These are phyloP conservation scores for Falco berigora DNA, from an alignment of 2,797 vertebrate genomes.

Conservation along the genomic window DNA sequence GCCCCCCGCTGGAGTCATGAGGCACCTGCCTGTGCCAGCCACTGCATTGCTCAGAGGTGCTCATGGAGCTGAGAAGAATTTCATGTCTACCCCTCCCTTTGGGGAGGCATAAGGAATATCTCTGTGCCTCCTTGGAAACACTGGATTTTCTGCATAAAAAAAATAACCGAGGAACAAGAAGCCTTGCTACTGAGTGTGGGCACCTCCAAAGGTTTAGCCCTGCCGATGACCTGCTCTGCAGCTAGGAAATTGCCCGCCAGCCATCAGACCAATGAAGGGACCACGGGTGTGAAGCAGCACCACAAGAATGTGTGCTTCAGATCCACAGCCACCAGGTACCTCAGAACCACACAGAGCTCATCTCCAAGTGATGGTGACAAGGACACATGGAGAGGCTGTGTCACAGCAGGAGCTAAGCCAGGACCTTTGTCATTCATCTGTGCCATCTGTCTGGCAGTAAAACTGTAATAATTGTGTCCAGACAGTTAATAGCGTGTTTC, in stretches of 20 bases:
- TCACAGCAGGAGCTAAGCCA: not conserved
- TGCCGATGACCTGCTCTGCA: not conserved
- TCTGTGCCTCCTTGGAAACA: fast-evolving
- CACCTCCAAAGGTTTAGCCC: not conserved
- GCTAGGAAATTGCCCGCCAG: not conserved
- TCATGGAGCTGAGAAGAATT: not conserved
- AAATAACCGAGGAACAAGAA: not conserved
- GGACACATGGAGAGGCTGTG: not conserved
- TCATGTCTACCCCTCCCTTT: not conserved
- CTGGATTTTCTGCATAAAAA: not conserved
- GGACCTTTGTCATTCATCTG: not conserved
- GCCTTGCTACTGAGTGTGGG: not conserved
- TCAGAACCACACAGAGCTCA: not conserved
- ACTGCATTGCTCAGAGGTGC: not conserved
- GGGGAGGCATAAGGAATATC: not conserved
- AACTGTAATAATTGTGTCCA: not conserved
- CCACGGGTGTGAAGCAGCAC: not conserved
- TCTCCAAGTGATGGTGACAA: not conserved
- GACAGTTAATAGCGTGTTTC: not conserved
- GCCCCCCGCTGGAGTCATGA: not conserved
- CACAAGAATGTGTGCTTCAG: not conserved
- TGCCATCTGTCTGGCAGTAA: not conserved
- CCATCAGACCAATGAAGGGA: not conserved
- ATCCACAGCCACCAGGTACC: not conserved
- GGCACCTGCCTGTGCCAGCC: not conserved